Percentiles rank a stretch among this genome's conserved stretches.
Evolutionary conservation across 2,113 vertebrate species (phyloP).

Genomic region (Notothenia coriiceps): DNA sequence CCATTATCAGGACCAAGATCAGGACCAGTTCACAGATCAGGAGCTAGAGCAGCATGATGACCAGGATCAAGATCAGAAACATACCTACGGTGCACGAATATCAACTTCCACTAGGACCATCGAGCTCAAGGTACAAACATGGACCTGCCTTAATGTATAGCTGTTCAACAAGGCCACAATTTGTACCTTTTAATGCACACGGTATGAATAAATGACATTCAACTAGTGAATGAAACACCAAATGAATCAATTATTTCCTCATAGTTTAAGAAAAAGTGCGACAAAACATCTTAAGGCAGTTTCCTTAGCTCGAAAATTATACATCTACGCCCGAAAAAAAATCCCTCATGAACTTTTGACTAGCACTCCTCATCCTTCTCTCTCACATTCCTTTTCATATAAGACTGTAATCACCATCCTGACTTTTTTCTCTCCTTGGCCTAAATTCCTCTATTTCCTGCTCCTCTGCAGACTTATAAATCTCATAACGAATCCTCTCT

Average conservation of each 20-base stretch:
- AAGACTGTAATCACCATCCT: constrained; percentile 53
- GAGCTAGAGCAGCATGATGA: constrained; percentile 65
- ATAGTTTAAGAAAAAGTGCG: background rate
- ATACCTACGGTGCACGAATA: constrained; percentile 49
- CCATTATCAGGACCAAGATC: constrained; percentile 86
- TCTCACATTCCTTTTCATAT: constrained; percentile 35
- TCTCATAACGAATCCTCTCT: constrained; percentile 21
- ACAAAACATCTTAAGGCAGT: background rate
- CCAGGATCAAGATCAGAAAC: constrained; percentile 48
- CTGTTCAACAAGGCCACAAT: background rate
- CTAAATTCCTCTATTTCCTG: constrained; percentile 12
- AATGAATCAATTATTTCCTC: too few species aligned
- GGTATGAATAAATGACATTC: too few species aligned
- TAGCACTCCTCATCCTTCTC: constrained; percentile 42
- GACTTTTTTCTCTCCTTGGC: constrained; percentile 28
- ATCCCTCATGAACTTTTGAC: constrained; percentile 34
- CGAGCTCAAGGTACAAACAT: constrained; percentile 91
- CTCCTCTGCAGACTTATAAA: constrained; percentile 1
- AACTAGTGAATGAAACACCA: background rate
- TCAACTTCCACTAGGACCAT: constrained; percentile 89
- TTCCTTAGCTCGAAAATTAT: background rate
- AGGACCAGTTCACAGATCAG: constrained; percentile 77
- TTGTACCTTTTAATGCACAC: background rate
- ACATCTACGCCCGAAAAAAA: background rate
- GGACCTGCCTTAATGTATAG: background rate